phyloP scores from a whole-genome alignment of 1,140 invertebrate genomes.

The Anastrepha obliqua region DNA sequence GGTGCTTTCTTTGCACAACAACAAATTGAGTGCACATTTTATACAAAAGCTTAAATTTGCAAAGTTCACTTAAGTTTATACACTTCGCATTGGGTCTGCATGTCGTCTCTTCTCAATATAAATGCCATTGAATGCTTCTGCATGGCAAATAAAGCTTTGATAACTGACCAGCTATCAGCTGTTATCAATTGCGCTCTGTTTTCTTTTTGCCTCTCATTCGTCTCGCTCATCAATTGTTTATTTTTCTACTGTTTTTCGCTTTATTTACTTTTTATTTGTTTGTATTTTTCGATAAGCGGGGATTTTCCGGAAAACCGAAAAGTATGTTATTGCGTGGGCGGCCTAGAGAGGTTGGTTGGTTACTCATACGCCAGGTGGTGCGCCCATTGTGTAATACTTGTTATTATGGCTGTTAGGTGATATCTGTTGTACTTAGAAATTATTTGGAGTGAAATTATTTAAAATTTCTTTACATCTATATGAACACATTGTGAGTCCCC shows the following conservation, averaged over 20 bases:
- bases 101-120: background rate
- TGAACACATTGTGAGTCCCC: too few relatives aligned
- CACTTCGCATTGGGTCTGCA: too few relatives aligned
- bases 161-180: background rate
- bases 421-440: too few relatives aligned
- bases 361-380: conserved; percentile 1
- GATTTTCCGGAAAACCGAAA: background rate
- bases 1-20: background rate
- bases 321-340: background rate
- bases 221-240: background rate
- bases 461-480: too few relatives aligned
- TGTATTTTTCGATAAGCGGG: background rate
- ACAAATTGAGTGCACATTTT: background rate
- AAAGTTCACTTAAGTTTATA: background rate
- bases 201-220: background rate
- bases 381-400: too few relatives aligned
- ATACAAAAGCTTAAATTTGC: background rate
- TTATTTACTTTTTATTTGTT: background rate
- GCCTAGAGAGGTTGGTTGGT: background rate
- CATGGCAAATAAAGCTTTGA: background rate
- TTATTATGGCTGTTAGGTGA: too few relatives aligned
- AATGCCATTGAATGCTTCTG: background rate
- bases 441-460: too few relatives aligned
- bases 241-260: background rate
- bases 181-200: background rate